These are phyloP conservation scores for Sarcophaga caerulescens DNA, from an alignment of 2,888 invertebrate species.

Conservation along the genomic window DNA sequence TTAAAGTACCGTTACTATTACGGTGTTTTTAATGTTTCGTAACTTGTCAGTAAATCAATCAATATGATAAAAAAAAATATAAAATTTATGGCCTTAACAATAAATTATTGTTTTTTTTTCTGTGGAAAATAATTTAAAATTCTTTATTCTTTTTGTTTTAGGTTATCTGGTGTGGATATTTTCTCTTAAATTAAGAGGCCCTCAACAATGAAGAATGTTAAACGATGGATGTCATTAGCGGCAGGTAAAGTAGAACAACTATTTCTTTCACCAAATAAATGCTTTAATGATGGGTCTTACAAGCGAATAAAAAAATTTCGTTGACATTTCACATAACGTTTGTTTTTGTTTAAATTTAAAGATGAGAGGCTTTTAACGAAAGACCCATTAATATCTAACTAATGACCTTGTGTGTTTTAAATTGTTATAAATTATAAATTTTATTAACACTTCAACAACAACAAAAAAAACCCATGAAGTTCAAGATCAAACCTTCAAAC, in stretches of 20 bases:
- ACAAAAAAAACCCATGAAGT: conserved; percentile 21
- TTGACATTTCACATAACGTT: background rate
- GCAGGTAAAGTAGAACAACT: conserved; percentile 79
- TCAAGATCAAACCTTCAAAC: conserved; percentile 50
- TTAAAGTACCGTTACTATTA: background rate
- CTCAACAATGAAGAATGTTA: conserved; percentile 82
- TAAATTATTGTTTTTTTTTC: conserved; percentile 13
- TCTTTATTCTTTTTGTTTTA: conserved; percentile 3
- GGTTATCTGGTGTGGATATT: conserved; percentile 39
- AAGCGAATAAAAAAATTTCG: background rate
- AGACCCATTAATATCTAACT: background rate
- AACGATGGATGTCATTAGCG: conserved; percentile 82
- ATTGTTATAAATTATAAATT: conserved; percentile 45
- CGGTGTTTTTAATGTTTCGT: background rate
- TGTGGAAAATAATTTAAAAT: background rate
- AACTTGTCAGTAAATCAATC: background rate
- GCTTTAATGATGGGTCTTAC: too few species aligned
- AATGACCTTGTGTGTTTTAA: conserved; percentile 43
- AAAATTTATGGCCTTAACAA: background rate
- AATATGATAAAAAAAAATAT: conserved; percentile 16
- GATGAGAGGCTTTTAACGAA: background rate
- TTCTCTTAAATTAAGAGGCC: conserved; percentile 41
- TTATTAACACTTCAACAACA: conserved; percentile 16
- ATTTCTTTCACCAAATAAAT: too few species aligned
- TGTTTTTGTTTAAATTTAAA: background rate